Evolutionary conservation across 2,888 invertebrate genomes (phyloP).

Genomic region (Archips crataeganus): DNA sequence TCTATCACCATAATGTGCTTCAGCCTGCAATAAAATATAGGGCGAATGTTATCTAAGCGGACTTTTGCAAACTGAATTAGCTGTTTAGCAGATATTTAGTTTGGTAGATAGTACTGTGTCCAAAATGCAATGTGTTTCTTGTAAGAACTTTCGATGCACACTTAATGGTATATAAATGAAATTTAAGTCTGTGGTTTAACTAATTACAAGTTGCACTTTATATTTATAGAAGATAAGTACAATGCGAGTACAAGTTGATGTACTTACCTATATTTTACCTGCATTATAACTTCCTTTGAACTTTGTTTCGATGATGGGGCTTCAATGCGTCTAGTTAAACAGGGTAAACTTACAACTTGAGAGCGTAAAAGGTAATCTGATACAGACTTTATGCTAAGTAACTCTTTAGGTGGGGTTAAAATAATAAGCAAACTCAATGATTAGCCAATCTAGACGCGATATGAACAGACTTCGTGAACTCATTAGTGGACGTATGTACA

Average conservation of each 20-base stretch:
- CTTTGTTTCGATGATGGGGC: not conserved
- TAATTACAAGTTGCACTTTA: too few species aligned
- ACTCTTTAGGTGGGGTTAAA: not conserved
- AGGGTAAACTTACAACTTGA: not conserved
- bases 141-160: too few species aligned
- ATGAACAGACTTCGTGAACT: conserved; percentile 64
- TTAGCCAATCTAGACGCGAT: conserved; percentile 42
- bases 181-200: too few species aligned
- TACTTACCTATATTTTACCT: not conserved
- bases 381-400: not conserved
- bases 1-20: conserved; percentile 50
- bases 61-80: not conserved
- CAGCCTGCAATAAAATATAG: not conserved
- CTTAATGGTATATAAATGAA: too few species aligned
- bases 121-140: too few species aligned
- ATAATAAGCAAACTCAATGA: conserved; percentile 12
- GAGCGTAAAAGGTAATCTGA: not conserved
- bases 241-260: not conserved
- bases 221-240: too few species aligned
- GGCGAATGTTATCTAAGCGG: not conserved
- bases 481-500: conserved; percentile 74
- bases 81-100: not conserved
- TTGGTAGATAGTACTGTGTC: too few species aligned
- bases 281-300: not conserved
- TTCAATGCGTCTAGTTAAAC: not conserved